A percentile compares a stretch with the other conserved stretches of the same genome.
Conservation (phyloP, 2,113 vertebrate species). For the Xiphophorus hellerii region DNA sequence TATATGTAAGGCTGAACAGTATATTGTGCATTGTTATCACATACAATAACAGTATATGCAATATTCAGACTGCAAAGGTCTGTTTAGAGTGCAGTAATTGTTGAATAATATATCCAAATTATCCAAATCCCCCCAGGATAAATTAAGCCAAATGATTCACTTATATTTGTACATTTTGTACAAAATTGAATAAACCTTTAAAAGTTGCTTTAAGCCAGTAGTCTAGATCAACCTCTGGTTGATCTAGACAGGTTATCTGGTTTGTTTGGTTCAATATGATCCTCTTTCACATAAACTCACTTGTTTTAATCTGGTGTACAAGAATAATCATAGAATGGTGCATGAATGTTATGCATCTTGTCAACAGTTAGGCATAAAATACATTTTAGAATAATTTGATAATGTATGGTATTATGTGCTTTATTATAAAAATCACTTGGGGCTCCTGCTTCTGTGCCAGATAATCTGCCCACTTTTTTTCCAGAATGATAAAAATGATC, state of each 20-base stretch:
- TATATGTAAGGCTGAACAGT: too few species aligned
- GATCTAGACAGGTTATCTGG: not conserved
- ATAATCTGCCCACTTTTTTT: not conserved
- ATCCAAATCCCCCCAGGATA: too few species aligned
- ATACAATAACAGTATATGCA: too few species aligned
- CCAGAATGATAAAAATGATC: not conserved
- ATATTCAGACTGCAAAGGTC: too few species aligned
- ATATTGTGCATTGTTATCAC: too few species aligned
- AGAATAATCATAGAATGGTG: not conserved
- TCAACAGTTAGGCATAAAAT: not conserved
- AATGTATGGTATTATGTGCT: not conserved
- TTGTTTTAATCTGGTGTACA: not conserved
- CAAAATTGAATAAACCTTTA: not conserved
- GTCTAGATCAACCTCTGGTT: too few species aligned
- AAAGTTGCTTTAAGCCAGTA: not conserved
- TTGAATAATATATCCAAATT: too few species aligned
- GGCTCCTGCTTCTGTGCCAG: not conserved
- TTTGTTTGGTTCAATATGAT: not conserved
- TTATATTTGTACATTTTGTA: not conserved
- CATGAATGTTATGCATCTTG: not conserved
- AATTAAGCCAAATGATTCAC: not conserved
- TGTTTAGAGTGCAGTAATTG: too few species aligned
- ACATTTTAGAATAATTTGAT: too few species aligned
- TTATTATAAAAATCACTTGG: constrained; percentile 4
- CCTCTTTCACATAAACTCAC: not conserved